These are phyloP conservation scores for Acipenser ruthenus DNA, from an alignment of 2,797 vertebrate genomes.

Conservation along the genomic window DNA sequence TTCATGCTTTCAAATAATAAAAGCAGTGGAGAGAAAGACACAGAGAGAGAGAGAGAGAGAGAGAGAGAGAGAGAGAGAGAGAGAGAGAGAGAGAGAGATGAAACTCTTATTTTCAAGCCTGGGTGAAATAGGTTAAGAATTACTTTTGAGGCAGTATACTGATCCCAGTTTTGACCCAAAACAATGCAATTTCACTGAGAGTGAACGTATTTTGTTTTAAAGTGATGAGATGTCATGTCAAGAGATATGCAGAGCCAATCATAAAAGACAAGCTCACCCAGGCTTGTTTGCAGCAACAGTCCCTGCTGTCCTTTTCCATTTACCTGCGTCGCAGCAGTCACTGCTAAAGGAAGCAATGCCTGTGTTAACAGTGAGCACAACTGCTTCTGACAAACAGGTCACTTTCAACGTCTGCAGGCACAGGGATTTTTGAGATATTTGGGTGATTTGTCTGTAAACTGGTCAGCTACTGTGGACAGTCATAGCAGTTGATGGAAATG, in stretches of 20 bases:
- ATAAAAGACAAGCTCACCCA: conserved; percentile 18
- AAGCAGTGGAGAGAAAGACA: too few relatives aligned
- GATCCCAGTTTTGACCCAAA: conserved; percentile 16
- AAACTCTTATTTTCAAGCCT: too few relatives aligned
- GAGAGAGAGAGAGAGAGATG: too few relatives aligned
- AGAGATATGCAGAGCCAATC: conserved; percentile 23
- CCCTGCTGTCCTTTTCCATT: conserved; percentile 29
- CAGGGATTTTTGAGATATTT: conserved; percentile 14
- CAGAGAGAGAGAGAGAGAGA: too few relatives aligned
- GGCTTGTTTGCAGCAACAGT: conserved; percentile 20
- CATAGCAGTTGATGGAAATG: conserved; percentile 33
- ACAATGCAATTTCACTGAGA: conserved; percentile 24
- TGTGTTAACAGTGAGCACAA: conserved; percentile 13
- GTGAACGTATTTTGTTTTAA: conserved; percentile 23
- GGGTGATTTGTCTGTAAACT: conserved; percentile 18
- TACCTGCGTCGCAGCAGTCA: conserved; percentile 15
- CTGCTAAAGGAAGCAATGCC: conserved; percentile 5
- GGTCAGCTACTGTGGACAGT: conserved; percentile 19
- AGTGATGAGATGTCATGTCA: conserved; percentile 35
- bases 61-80: too few relatives aligned
- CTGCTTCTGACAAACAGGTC: conserved; percentile 19
- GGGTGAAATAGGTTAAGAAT: neutral
- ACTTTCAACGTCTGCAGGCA: conserved; percentile 17
- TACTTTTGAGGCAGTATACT: conserved; percentile 13
- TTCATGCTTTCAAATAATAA: too few relatives aligned